Conservation (phyloP, 2,797 vertebrate genomes). For the Chloroceryle amazona region DNA sequence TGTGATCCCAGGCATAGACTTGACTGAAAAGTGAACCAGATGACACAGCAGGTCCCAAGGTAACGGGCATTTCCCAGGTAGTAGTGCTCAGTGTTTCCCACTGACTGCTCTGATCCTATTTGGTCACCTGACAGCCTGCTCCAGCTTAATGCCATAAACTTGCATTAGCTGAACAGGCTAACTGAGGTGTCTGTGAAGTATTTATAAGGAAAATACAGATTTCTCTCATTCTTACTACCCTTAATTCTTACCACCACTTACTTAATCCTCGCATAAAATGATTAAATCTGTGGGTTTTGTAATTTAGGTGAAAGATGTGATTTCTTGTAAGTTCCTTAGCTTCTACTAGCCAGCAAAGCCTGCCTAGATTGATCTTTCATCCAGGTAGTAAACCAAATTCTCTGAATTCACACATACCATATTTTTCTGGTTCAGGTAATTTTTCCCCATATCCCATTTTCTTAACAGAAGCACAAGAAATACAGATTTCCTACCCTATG, state of each 20-base stretch:
- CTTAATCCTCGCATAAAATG: background rate
- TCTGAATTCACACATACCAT: background rate
- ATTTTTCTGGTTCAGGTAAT: background rate
- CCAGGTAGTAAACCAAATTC: background rate
- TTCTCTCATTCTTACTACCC: background rate
- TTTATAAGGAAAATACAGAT: background rate
- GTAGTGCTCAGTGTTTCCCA: background rate
- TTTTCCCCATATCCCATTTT: background rate
- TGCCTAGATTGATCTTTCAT: background rate
- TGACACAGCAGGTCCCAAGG: background rate
- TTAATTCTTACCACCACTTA: background rate
- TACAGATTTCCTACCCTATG: background rate
- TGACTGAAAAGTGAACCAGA: background rate
- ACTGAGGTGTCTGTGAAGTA: background rate
- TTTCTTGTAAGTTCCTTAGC: background rate
- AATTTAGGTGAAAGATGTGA: background rate
- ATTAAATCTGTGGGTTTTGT: background rate
- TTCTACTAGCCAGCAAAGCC: background rate
- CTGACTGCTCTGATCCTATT: rapidly evolving
- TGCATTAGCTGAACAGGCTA: background rate
- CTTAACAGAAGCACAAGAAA: background rate
- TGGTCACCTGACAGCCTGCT: background rate
- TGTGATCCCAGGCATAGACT: background rate
- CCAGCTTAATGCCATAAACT: rapidly evolving
- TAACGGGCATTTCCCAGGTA: rapidly evolving